phyloP scores from a whole-genome alignment of 2,113 vertebrate genomes.

The Esox niger region DNA sequence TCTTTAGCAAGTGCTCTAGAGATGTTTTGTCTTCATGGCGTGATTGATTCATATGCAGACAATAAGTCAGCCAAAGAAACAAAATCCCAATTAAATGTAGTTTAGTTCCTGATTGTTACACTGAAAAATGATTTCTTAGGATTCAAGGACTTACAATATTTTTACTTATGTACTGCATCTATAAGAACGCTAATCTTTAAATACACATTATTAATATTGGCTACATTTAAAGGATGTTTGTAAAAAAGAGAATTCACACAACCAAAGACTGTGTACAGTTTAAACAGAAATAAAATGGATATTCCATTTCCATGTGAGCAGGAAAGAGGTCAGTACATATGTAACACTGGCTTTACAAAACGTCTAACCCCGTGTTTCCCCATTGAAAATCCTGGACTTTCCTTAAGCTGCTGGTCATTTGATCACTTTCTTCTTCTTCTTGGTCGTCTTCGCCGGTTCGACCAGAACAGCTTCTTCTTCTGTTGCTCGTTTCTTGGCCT shows the following conservation, averaged over 20 bases:
- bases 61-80: no score
- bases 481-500: constrained; percentile 16
- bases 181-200: neutral
- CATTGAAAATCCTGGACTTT: neutral
- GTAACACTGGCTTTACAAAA: neutral
- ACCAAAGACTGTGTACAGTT: neutral
- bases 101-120: no score
- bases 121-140: no score
- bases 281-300: neutral
- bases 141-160: neutral
- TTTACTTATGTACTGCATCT: neutral
- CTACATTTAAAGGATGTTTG: neutral
- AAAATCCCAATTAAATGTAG: no score
- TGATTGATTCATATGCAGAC: no score
- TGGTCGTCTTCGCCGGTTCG: neutral
- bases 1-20: no score
- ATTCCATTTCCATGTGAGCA: neutral
- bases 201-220: neutral
- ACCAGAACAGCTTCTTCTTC: neutral
- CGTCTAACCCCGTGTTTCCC: neutral
- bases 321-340: neutral
- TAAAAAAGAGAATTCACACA: neutral
- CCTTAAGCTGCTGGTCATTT: constrained; percentile 10
- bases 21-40: no score
- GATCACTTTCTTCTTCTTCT: constrained; percentile 30